Evolutionary conservation across 2,113 vertebrate species (phyloP).

Genomic region (Paralichthys olivaceus): DNA sequence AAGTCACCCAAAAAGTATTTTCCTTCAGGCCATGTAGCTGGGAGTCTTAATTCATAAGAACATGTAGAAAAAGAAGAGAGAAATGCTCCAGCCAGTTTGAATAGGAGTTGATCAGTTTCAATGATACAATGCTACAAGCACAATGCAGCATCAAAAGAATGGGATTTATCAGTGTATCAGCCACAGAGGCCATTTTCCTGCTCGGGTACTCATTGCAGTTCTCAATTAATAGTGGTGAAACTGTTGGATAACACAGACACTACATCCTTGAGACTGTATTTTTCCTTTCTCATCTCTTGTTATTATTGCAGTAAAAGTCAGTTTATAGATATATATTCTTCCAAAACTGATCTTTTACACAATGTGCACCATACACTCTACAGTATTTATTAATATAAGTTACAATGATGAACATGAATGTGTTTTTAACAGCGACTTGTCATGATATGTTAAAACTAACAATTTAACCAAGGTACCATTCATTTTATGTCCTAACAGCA

Average conservation of each 20-base stretch:
- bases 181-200: not conserved
- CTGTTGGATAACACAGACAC: not conserved
- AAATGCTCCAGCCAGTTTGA: not conserved
- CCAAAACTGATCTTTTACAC: not conserved
- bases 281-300: not conserved
- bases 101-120: not conserved
- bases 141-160: not conserved
- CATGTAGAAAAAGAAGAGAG: not conserved
- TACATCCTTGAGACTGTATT: not conserved
- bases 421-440: not conserved
- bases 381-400: not conserved
- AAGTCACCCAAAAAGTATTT: too few relatives aligned
- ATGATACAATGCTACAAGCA: not conserved
- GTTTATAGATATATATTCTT: too few relatives aligned
- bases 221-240: too few relatives aligned
- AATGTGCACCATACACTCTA: not conserved
- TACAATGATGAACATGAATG: not conserved
- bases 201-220: not conserved
- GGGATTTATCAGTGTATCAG: not conserved
- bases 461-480: not conserved
- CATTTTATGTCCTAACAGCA: conserved; percentile 13
- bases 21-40: too few relatives aligned
- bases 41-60: not conserved
- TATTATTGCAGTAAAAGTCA: not conserved
- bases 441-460: not conserved